Evolutionary conservation across 2,113 vertebrate genomes (phyloP).

Genomic region (Narcine bancroftii): DNA sequence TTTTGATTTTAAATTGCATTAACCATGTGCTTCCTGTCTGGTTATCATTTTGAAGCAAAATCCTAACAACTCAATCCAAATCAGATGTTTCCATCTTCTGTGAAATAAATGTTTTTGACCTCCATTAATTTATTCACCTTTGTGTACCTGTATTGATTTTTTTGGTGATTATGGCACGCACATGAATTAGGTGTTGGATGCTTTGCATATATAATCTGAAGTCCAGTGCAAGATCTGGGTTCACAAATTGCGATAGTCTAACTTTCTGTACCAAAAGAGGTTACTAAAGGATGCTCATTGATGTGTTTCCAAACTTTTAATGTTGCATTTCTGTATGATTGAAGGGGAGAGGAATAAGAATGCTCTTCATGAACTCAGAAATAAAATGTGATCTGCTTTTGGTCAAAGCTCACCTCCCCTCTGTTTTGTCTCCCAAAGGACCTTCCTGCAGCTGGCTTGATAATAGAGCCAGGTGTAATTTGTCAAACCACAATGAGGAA

Average conservation of each 20-base stretch:
- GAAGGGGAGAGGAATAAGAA: not conserved
- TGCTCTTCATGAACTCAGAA: no score
- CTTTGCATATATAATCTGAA: not conserved
- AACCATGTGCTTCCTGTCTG: not conserved
- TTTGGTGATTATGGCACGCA: no score
- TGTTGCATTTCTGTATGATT: not conserved
- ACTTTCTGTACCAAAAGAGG: not conserved
- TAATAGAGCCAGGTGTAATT: not conserved
- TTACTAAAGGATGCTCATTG: not conserved
- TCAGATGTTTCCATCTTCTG: not conserved
- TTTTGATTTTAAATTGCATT: not conserved
- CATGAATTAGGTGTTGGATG: not conserved
- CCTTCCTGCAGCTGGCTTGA: not conserved
- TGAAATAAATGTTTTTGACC: no score
- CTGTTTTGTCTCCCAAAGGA: not conserved
- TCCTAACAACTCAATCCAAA: not conserved
- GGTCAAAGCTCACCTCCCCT: no score
- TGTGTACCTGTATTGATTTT: no score
- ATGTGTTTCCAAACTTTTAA: not conserved
- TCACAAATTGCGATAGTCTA: not conserved
- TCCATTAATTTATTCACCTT: no score
- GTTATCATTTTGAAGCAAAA: not conserved
- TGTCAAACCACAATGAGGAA: not conserved
- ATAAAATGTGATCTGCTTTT: no score
- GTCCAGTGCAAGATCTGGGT: not conserved